Conservation (phyloP, 2,797 vertebrate genomes). For the Sebastes minor region DNA sequence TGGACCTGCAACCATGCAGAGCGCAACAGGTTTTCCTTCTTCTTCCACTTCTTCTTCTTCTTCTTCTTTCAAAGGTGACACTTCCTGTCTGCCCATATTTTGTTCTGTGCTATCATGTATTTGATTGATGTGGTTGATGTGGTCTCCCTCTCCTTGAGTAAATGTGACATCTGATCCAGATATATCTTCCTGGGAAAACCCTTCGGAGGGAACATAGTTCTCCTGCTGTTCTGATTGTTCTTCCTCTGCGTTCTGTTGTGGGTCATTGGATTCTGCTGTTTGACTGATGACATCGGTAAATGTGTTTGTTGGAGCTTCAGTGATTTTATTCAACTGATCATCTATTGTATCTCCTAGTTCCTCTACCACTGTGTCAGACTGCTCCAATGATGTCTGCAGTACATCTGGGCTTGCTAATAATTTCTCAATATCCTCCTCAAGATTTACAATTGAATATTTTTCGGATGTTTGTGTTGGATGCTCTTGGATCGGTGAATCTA, state of each 20-base stretch:
- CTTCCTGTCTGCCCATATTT: neutral
- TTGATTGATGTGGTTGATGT: neutral
- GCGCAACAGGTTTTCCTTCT: neutral
- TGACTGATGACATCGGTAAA: neutral
- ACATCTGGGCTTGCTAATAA: neutral
- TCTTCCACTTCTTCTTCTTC: neutral
- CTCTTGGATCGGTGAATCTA: neutral
- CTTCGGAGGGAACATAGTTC: neutral
- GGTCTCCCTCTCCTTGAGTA: neutral
- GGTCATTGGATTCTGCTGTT: neutral
- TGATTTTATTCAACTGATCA: neutral
- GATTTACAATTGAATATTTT: neutral
- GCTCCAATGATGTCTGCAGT: neutral
- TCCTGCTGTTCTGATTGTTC: neutral
- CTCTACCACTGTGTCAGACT: neutral
- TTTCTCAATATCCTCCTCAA: neutral
- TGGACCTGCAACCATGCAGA: neutral
- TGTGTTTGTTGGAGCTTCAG: neutral
- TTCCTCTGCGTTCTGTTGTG: neutral
- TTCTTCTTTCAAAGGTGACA: neutral
- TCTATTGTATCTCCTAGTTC: neutral
- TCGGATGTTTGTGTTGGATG: conserved; percentile 3
- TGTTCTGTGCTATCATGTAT: neutral
- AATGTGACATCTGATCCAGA: neutral
- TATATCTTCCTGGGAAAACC: neutral